These are phyloP conservation scores for Prostheceraeus crozeri DNA, from an alignment of 2,888 invertebrate genomes.

Conservation along the genomic window DNA sequence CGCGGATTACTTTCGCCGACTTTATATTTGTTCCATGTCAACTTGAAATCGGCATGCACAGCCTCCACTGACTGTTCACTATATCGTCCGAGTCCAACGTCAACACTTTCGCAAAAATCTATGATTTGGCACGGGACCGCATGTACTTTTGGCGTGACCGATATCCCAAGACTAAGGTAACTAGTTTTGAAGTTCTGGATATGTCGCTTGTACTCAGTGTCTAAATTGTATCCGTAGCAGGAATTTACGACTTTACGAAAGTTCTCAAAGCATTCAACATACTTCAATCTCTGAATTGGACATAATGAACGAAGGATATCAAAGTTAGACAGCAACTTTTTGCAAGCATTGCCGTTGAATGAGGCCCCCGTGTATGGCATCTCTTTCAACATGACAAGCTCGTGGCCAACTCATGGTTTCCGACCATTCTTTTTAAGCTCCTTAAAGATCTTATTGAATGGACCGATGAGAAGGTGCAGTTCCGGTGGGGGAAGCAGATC, in stretches of 20 bases:
- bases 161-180: conserved; percentile 10
- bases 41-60: conserved; percentile 1
- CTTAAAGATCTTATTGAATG: too few species aligned
- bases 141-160: background rate
- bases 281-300: background rate
- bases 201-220: background rate
- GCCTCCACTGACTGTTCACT: conserved; percentile 11
- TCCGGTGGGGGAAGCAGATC: too few species aligned
- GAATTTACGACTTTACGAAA: background rate
- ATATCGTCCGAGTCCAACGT: background rate
- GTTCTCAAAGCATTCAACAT: background rate
- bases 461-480: too few species aligned
- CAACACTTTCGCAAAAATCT: background rate
- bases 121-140: background rate
- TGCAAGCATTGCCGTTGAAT: too few species aligned
- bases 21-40: background rate
- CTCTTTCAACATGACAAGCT: too few species aligned
- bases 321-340: too few species aligned
- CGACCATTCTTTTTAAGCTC: too few species aligned
- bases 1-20: conserved; percentile 3
- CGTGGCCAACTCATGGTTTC: too few species aligned
- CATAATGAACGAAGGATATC: conserved; percentile 18
- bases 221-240: too few species aligned
- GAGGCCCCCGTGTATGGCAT: too few species aligned
- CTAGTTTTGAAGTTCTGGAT: conserved; percentile 2